phyloP scores from a whole-genome alignment of 92 coral and sea anemone genomes.

The Hydrozoanthus gracilis region DNA sequence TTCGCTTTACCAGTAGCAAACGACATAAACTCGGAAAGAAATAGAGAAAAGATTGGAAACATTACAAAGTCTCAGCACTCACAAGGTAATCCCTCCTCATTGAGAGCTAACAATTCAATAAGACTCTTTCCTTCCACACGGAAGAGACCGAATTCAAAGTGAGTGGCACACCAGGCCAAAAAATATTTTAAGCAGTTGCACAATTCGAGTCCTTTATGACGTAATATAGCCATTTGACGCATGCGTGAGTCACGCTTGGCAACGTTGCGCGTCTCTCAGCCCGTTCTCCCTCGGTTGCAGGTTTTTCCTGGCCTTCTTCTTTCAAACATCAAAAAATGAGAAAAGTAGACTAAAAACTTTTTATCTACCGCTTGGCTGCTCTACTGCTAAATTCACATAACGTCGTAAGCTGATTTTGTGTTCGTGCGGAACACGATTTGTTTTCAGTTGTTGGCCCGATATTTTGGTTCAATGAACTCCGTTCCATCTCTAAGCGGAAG shows the following conservation, averaged over 20 bases:
- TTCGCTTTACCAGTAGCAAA: not conserved
- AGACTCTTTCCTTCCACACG: conserved; percentile 75
- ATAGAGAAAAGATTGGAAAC: not conserved
- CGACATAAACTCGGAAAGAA: not conserved
- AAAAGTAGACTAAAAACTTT: no score
- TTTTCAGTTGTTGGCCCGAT: no score
- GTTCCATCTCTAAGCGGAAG: no score
- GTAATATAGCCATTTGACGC: conserved; percentile 88
- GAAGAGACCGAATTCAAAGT: conserved; percentile 70
- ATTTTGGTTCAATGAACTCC: no score
- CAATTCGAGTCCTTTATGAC: conserved; percentile 96
- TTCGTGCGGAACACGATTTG: no score
- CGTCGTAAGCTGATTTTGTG: no score
- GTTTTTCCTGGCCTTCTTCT: not conserved
- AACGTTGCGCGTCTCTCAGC: conserved; percentile 39
- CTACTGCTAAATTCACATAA: no score
- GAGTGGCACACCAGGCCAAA: conserved; percentile 86
- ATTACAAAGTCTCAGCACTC: conserved; percentile 51
- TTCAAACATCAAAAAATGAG: not conserved
- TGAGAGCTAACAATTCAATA: conserved; percentile 75
- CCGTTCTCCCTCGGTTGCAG: conserved; percentile 3
- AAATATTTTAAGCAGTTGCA: conserved; percentile 97
- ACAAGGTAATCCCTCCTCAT: conserved; percentile 96
- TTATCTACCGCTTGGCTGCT: no score
- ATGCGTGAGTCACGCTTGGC: conserved; percentile 67